Evolutionary conservation across 2,113 vertebrate genomes (phyloP).

Genomic region (Hippocampus guttulatus): DNA sequence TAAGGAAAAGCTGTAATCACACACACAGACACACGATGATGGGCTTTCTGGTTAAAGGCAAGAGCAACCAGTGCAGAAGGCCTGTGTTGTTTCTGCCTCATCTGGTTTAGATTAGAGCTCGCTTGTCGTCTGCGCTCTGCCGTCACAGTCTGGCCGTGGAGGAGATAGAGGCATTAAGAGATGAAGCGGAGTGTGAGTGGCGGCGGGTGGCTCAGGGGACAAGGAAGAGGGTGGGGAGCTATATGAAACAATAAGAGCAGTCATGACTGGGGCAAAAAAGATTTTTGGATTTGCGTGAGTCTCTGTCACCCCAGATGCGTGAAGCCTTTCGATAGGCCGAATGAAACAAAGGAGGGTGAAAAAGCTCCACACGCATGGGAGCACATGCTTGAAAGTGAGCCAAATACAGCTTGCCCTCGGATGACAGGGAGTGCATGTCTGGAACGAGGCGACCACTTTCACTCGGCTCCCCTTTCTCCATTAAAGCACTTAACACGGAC

Average conservation of each 20-base stretch:
- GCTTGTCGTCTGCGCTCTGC: conserved; percentile 32
- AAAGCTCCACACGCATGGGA: not conserved
- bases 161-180: conserved; percentile 53
- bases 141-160: conserved; percentile 54
- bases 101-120: conserved; percentile 69
- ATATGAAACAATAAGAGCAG: conserved; percentile 37
- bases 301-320: conserved; percentile 36
- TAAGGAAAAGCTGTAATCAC: not conserved
- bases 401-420: conserved; percentile 16
- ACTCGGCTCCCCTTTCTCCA: not conserved
- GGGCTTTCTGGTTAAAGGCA: conserved; percentile 56
- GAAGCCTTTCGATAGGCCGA: conserved; percentile 50
- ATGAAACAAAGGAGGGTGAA: conserved; percentile 36
- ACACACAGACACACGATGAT: conserved; percentile 18
- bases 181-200: conserved; percentile 18
- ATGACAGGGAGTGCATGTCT: conserved; percentile 27
- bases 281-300: conserved; percentile 53
- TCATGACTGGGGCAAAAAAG: conserved; percentile 20
- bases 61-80: conserved; percentile 31
- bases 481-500: conserved; percentile 32
- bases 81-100: conserved; percentile 54
- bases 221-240: not conserved
- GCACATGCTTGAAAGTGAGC: not conserved
- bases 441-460: conserved; percentile 26
- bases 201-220: not conserved